Conservation (phyloP, 92 coral and sea anemone genomes). For the Zoanthus sociatus region DNA sequence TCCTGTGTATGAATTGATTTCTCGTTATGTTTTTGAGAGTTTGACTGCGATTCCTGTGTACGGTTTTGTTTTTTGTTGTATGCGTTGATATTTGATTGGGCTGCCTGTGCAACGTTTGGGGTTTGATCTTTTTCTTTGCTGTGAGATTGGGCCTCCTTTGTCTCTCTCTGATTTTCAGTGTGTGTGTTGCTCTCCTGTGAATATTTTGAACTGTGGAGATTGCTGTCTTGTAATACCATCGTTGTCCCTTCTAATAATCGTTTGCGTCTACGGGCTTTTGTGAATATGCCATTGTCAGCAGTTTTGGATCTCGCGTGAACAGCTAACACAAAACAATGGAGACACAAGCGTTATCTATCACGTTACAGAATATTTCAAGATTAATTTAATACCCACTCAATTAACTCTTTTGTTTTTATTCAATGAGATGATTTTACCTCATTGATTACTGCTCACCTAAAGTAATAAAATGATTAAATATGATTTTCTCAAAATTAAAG, state of each 20-base stretch:
- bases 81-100: background rate
- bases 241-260: background rate
- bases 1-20: background rate
- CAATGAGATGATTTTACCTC: no score
- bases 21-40: background rate
- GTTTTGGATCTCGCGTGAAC: background rate
- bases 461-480: no score
- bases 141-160: background rate
- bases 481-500: no score
- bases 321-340: no score
- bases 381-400: no score
- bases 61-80: background rate
- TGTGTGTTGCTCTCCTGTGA: background rate
- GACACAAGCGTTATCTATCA: no score
- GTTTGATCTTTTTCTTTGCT: background rate
- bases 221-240: background rate
- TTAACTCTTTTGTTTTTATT: no score
- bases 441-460: no score
- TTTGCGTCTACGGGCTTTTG: background rate
- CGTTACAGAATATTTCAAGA: no score
- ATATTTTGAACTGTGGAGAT: background rate
- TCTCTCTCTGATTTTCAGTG: background rate
- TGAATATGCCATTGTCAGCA: background rate
- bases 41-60: constrained; percentile 11
- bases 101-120: background rate